Evolutionary conservation across 2,888 invertebrate species (phyloP), one percentile per base, ranked within the genome.

Genomic region (Phytoseiulus persimilis): DNA sequence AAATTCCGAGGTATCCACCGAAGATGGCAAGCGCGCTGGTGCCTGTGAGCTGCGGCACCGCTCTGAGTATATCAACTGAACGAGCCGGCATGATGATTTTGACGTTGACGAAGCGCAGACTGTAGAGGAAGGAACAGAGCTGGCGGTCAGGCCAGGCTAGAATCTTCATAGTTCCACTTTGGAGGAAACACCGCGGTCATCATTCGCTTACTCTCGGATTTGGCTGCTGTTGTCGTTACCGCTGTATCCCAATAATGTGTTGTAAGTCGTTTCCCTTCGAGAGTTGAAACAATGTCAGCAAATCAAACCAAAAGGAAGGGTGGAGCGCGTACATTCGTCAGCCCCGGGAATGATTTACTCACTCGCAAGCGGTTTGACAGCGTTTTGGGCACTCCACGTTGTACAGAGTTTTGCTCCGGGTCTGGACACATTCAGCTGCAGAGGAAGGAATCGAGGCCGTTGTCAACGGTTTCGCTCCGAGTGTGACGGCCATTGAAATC

Each of bases 1-100:
- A 87, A 87, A 87, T 87, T 6, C 87, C 87, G 87, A 87, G 87
- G 33, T 87, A 87, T 87, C 87, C 87, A 5, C 87, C 87, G 45
- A 87, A 87, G 32, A 87, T 87, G 87, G 87, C 87, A 32, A 87
- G 14, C 11, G 87, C 87, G 5, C 23, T 39, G 87, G 39, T 87
- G 18, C 33, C 39, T 6, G 87, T 87, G 11, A 87, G 33, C 33
- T 87, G 87, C 9, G 87, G 87, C 14, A 87, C 32, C 6, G 87
- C 32, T 5, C 87, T 6, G n/a, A 87, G 87, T 39, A 87, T 87
- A 32, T 87, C 9, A 9, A 87, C 87, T 6, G 32, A 45, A 0
- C 87, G 33, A 33, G 33, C 33, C 32, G 87, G 87, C 87, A 87
- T 32, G 32, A 87, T 87, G 33, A 87, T 87, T 39, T 87, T 87